Percentiles rank a stretch among this genome's conserved stretches.
These are phyloP conservation scores for Heteractis magnifica DNA, from an alignment of 92 coral and sea anemone genomes.

Conservation along the genomic window DNA sequence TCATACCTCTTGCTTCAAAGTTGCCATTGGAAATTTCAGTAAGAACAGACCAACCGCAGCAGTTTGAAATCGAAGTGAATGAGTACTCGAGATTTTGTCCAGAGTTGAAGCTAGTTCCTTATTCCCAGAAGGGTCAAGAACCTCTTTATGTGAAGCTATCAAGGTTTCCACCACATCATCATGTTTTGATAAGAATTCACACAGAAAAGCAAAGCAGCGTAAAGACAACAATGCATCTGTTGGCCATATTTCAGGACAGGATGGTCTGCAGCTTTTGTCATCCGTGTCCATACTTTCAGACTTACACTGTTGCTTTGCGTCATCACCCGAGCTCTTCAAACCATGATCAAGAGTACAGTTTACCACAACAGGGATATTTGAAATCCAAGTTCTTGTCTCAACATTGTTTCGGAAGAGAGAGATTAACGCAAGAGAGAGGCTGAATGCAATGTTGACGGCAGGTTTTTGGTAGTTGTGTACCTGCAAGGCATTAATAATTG, in stretches of 20 bases:
- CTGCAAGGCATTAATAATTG: conserved; percentile 65
- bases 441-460: conserved; percentile 63
- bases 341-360: conserved; percentile 42
- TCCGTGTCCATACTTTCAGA: conserved; percentile 9
- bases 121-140: conserved; percentile 8
- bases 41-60: conserved; percentile 65
- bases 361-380: conserved; percentile 41
- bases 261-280: background rate
- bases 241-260: conserved; percentile 48
- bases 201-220: conserved; percentile 53
- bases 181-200: conserved; percentile 31
- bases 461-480: conserved; percentile 31
- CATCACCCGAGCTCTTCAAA: background rate
- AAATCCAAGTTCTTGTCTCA: conserved; percentile 13
- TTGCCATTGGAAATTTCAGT: conserved; percentile 62
- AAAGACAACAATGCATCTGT: conserved; percentile 43
- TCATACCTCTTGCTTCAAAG: conserved; percentile 64
- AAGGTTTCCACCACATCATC: conserved; percentile 18
- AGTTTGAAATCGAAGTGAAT: conserved; percentile 60
- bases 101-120: conserved; percentile 29
- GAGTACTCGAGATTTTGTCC: conserved; percentile 22
- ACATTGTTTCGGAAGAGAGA: conserved; percentile 34
- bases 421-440: conserved; percentile 53
- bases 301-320: background rate
- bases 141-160: conserved; percentile 21